Evolutionary conservation across 2,113 vertebrate species (phyloP).

Genomic region (Trogon melanurus): DNA sequence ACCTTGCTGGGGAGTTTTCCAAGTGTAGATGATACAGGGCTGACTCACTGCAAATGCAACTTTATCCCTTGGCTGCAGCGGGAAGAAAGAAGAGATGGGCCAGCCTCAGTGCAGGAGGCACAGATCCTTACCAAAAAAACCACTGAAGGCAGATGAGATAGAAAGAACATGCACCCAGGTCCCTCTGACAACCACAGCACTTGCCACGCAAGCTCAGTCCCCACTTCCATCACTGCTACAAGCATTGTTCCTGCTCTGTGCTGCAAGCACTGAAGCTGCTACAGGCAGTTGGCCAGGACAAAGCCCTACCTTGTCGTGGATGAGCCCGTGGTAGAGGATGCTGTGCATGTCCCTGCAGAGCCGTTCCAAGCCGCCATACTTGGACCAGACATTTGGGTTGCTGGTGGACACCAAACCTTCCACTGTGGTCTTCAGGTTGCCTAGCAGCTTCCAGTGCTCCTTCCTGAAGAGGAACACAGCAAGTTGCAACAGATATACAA

Average conservation of each 20-base stretch:
- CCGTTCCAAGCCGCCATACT: constrained; percentile 93
- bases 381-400: constrained; percentile 96
- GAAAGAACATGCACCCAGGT: neutral
- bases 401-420: constrained; percentile 95
- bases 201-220: neutral
- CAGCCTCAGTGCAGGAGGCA: neutral
- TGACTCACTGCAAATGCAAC: constrained; percentile 13
- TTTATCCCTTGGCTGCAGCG: neutral
- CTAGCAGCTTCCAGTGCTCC: constrained; percentile 95
- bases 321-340: constrained; percentile 93
- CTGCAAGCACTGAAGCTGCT: neutral
- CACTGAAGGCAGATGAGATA: neutral
- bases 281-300: neutral
- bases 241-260: neutral
- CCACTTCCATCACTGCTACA: neutral
- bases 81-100: neutral
- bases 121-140: neutral
- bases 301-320: constrained; percentile 87
- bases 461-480: constrained; percentile 76
- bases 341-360: constrained; percentile 97
- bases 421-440: constrained; percentile 94
- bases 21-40: neutral
- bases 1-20: neutral
- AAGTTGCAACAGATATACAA: neutral
- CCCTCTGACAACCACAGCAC: neutral